Conservation (phyloP, 2,888 invertebrate genomes). For the Agrochola macilenta region DNA sequence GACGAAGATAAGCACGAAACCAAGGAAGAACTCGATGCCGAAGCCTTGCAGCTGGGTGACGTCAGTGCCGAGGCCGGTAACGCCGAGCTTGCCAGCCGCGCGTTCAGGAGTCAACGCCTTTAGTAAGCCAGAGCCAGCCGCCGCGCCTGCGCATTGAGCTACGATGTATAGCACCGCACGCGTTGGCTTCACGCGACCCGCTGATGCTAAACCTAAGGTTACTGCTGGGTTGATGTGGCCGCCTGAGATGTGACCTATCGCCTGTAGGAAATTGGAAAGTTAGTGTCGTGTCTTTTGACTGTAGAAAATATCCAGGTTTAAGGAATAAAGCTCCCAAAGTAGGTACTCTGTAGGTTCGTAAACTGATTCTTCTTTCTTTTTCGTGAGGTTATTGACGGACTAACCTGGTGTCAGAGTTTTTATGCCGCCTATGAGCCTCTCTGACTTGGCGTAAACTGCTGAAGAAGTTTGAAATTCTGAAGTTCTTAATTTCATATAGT, state of each 20-base stretch:
- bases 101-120: constrained; percentile 93
- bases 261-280: constrained; percentile 83
- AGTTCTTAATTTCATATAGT: not conserved
- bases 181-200: constrained; percentile 94
- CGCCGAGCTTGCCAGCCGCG: constrained; percentile 92
- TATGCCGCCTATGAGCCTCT: too few species aligned
- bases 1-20: constrained; percentile 96
- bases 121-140: constrained; percentile 94
- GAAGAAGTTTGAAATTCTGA: not conserved
- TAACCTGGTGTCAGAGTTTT: too few species aligned
- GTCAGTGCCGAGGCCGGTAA: constrained; percentile 91
- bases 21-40: constrained; percentile 97
- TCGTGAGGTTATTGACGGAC: too few species aligned
- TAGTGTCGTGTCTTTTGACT: not conserved
- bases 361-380: not conserved
- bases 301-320: not conserved
- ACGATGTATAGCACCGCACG: constrained; percentile 95
- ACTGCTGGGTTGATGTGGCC: constrained; percentile 98
- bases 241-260: constrained; percentile 96
- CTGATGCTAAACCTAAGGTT: constrained; percentile 94
- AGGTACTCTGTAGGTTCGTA: not conserved
- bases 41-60: constrained; percentile 95
- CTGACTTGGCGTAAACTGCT: not conserved
- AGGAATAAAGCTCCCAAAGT: not conserved
- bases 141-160: constrained; percentile 95